Conservation (phyloP, 2,797 vertebrate species). For the Podargus strigoides region DNA sequence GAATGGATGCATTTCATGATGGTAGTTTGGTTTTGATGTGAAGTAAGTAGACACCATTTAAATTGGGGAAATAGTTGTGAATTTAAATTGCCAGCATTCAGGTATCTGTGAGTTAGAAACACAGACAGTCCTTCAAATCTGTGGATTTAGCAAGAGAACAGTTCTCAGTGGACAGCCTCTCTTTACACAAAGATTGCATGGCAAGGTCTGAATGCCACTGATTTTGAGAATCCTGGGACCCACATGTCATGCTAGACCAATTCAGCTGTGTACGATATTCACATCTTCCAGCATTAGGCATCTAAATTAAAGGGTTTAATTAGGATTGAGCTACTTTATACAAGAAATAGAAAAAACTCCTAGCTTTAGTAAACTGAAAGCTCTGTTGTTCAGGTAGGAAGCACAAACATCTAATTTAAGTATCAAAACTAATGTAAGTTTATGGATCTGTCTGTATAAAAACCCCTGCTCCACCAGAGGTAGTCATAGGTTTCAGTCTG, state of each 20-base stretch:
- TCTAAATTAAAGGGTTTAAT: background rate
- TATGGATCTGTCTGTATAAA: background rate
- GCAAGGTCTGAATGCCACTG: background rate
- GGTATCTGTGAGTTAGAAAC: background rate
- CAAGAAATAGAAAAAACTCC: background rate
- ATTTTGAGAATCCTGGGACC: background rate
- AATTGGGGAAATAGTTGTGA: background rate
- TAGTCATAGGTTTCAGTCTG: background rate
- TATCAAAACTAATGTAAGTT: background rate
- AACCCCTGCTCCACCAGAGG: background rate
- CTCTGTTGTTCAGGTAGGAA: background rate
- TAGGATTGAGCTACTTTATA: background rate
- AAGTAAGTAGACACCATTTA: background rate
- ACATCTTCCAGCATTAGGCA: background rate
- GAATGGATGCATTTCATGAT: background rate
- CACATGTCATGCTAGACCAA: background rate
- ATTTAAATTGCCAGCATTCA: background rate
- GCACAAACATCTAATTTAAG: background rate
- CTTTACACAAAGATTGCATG: background rate
- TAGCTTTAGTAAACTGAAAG: background rate
- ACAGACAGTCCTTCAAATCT: background rate
- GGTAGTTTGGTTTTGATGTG: background rate
- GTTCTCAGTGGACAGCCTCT: background rate
- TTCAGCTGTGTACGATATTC: background rate
- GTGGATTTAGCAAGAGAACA: background rate